Base-by-base conservation (phyloP, 2,113 vertebrate species). In the Phylloscopus trochiloides region DNA sequence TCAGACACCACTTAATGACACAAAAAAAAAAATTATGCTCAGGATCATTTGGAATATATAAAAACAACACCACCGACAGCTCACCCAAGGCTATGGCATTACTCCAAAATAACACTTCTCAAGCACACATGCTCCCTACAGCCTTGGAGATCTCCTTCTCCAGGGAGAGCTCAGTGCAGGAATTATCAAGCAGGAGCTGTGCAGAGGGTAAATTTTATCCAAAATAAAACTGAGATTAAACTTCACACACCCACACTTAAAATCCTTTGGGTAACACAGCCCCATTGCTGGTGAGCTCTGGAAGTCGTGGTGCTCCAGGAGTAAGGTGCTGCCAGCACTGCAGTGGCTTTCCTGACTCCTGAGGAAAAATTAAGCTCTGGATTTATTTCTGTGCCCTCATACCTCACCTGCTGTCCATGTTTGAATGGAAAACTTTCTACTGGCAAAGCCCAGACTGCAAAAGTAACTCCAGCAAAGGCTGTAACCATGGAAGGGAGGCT, bases 321-420 rank as follows among this genome's bases (percentile, higher is more conserved):
- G 18, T 26, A n/a, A 68, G 42, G n/a, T 3, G 12, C n/a, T 66
- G 59, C 58, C 43, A 55, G 66, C 47, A 29, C 48, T 70, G 59
- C 66, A 47, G 28, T 36, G 34, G 18, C 36, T 71, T 47, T 32
- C n/a, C 67, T 65, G 28, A 83, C 26, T 40, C 38, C 14, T 19
- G 31, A 36, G 58, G 38, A 21, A 62, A 67, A 78, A 29, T 3
- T 7, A 34, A 80, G 18, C 26, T 32, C n/a, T 28, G 19, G 57
- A 58, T 72, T 62, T 50, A 32, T 42, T 47, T 36, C 75, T 4
- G 1, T 29, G 36, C 25, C n/a, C 32, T 75, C 54, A 10, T 3
- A 17, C 1, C 1, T 34, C n/a, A 71, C 47, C 31, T 45, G 25
- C 7, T 24, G 66, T 1, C 11, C 22, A 15, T 0, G 0, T 48